Evolutionary conservation across 2,888 invertebrate species (phyloP), one percentile per base, ranked within the genome.

Genomic region (Mechanitis mazaeus): DNA sequence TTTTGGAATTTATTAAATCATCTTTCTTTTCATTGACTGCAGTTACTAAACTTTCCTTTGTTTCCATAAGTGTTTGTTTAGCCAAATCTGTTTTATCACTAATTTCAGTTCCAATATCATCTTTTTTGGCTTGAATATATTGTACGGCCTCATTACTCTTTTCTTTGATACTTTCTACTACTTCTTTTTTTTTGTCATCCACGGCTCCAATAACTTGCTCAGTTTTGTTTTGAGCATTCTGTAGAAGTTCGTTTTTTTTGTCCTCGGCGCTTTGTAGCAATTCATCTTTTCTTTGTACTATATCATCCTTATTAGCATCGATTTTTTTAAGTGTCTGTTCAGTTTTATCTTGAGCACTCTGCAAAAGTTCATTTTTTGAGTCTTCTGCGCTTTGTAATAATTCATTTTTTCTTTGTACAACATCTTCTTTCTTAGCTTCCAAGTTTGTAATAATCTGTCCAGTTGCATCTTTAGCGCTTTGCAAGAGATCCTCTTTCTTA

Each of bases 71-170:
- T 3, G 63, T 56, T 35, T 70, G 58, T 47, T 68, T 69, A 20
- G 67, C 65, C 68, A 69, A 65, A 45, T 69, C 62, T 31, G 71
- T 61, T 35, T 72, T 72, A 55, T 76, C 69, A 5, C 65, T 62
- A 28, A 74, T 60, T 47, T 67, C 60, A 53, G 65, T 67, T 59
- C 66, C 64, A 9, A 72, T 54, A 45, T 76, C 73, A 55, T 75
- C 74, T 69, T 76, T 78, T 61, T 75, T 78, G 59, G 74, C 66
- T 54, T 73, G 71, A 20, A 81, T 62, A 6, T 73, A 71, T 38
- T 76, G 67, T 45, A 74, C 70, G 5, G 79, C 65, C 57, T 79
- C 73, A 7, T 73, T 72, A 53, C 72, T 74, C 60, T 80, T 79
- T n/a, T 68, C 42, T 12, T 63, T 59, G 47, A 56, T 54, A 54